Conservation (phyloP, 1,140 invertebrate species). For the Berghia stephanieae region DNA sequence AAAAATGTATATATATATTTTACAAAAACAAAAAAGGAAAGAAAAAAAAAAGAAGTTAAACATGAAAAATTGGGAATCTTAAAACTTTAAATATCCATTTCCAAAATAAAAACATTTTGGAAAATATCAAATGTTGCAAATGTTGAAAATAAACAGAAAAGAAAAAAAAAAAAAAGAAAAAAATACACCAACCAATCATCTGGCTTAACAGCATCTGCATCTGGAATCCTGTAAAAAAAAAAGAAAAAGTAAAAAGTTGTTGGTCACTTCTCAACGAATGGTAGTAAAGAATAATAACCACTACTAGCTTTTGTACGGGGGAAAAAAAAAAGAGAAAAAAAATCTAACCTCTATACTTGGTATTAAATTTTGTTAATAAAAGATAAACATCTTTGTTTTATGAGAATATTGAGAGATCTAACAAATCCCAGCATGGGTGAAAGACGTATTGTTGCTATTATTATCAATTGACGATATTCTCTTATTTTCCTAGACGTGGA, state of each 20-base stretch:
- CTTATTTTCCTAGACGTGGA: neutral
- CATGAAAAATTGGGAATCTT: neutral
- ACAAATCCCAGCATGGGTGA: no score
- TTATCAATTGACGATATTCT: neutral
- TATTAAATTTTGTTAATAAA: neutral
- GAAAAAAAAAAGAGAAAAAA: neutral
- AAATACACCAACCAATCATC: constrained; percentile 83
- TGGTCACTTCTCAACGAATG: no score
- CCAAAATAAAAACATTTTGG: neutral
- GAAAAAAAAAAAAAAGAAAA: neutral
- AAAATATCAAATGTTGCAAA: neutral
- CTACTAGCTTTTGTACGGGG: neutral
- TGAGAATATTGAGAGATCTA: neutral
- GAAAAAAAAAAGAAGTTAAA: neutral
- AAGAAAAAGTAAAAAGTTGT: constrained; percentile 25
- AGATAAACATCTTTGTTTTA: neutral
- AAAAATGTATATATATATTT: neutral
- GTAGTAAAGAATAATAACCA: neutral
- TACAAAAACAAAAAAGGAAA: neutral
- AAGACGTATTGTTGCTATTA: neutral
- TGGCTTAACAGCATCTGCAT: constrained; percentile 86
- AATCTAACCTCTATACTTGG: no score
- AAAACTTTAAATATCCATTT: neutral
- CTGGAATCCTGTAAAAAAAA: constrained; percentile 74
- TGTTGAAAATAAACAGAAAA: neutral